Evolutionary conservation across 1,140 invertebrate genomes (phyloP).

Genomic region (Hyles vespertilio): DNA sequence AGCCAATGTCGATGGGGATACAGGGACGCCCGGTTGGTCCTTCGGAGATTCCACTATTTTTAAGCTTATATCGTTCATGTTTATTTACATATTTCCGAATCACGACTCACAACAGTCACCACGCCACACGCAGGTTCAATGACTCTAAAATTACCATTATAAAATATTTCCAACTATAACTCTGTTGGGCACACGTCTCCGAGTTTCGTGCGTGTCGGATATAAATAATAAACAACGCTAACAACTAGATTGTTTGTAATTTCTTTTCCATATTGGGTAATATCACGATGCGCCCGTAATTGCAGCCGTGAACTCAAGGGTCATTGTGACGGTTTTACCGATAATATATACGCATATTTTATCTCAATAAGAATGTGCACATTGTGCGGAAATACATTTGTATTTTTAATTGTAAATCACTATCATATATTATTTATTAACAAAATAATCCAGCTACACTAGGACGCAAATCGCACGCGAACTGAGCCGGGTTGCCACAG

Average conservation of each 20-base stretch:
- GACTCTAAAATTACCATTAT: slow-evolving; percentile 46
- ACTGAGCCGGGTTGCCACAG: slow-evolving; percentile 38
- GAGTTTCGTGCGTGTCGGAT: background rate
- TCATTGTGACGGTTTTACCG: slow-evolving; percentile 44
- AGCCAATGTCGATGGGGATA: slow-evolving; percentile 34
- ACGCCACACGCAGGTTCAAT: slow-evolving; percentile 55
- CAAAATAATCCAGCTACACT: slow-evolving; percentile 46
- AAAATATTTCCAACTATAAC: slow-evolving; percentile 14
- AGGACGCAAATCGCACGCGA: slow-evolving; percentile 66
- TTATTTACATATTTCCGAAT: slow-evolving; percentile 73
- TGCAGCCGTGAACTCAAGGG: slow-evolving; percentile 56
- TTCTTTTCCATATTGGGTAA: slow-evolving; percentile 58
- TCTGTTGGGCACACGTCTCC: background rate
- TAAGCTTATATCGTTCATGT: slow-evolving; percentile 73
- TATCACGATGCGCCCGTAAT: slow-evolving; percentile 46
- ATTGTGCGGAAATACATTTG: slow-evolving; percentile 11
- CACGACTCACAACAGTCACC: slow-evolving; percentile 52
- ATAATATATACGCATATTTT: slow-evolving; percentile 21
- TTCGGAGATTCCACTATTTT: slow-evolving; percentile 67
- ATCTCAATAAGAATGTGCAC: slow-evolving; percentile 14
- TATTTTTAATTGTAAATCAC: slow-evolving; percentile 15
- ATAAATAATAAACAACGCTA: slow-evolving; percentile 19
- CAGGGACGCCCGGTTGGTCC: slow-evolving; percentile 38
- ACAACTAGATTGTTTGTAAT: slow-evolving; percentile 47
- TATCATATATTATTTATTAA: slow-evolving; percentile 28